A percentile compares a stretch with the other conserved stretches of the same genome.
Conservation (phyloP, 2,113 vertebrate species). For the Phasianus colchicus region DNA sequence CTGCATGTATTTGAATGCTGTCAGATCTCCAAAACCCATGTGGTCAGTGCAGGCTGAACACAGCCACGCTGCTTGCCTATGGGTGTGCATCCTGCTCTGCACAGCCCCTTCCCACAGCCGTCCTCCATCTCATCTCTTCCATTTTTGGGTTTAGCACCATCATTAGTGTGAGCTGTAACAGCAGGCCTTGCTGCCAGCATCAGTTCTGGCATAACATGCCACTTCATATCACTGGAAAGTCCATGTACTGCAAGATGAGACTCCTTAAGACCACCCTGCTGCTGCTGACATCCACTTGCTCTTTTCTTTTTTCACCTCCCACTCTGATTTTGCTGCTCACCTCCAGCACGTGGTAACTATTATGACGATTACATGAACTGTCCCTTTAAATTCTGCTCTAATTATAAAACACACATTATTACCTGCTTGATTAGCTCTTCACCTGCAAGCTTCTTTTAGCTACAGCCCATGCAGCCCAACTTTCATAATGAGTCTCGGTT, state of each 20-base stretch:
- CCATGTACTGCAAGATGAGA: not conserved
- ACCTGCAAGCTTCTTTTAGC: not conserved
- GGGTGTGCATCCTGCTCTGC: not conserved
- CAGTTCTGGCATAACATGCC: not conserved
- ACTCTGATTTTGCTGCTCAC: not conserved
- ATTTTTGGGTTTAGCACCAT: not conserved
- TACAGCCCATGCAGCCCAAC: not conserved
- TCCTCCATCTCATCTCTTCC: not conserved
- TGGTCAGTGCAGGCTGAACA: rapidly evolving
- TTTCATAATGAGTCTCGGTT: not conserved
- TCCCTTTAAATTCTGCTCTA: not conserved
- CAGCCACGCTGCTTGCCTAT: not conserved
- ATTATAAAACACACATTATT: rapidly evolving
- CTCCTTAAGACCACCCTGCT: not conserved
- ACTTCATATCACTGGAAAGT: not conserved
- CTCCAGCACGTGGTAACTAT: not conserved
- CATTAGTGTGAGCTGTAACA: rapidly evolving
- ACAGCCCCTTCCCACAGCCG: not conserved
- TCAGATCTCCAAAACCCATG: not conserved
- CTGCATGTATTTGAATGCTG: not conserved
- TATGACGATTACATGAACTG: not conserved
- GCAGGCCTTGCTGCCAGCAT: no score
- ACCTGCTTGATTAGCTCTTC: not conserved
- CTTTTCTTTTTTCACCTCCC: not conserved
- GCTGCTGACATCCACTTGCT: not conserved